Evolutionary conservation across 2,888 invertebrate genomes (phyloP).

Genomic region (Agrilus cyanescens): DNA sequence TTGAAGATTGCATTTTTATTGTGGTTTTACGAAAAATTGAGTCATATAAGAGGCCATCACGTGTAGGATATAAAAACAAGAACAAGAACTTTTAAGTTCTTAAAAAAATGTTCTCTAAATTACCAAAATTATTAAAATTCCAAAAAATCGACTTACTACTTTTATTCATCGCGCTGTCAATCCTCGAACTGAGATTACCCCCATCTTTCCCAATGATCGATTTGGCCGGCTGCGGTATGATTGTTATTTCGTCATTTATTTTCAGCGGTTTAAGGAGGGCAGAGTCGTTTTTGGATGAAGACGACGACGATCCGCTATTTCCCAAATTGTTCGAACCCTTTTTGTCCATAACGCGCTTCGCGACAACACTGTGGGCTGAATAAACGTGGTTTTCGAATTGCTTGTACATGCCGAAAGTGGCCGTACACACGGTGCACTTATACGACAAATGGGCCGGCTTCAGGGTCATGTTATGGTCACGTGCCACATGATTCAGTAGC

Average conservation of each 20-base stretch:
- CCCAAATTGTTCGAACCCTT: slow-evolving; percentile 28
- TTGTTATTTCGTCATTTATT: slow-evolving; percentile 82
- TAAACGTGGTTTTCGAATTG: slow-evolving; percentile 91
- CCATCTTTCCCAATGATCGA: slow-evolving; percentile 22
- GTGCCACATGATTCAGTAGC: slow-evolving; percentile 78
- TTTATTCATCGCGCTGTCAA: slow-evolving; percentile 10
- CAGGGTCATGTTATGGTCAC: slow-evolving; percentile 82
- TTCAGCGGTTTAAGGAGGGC: slow-evolving; percentile 66
- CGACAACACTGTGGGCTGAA: slow-evolving; percentile 83
- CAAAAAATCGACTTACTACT: too few relatives aligned
- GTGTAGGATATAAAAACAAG: too few relatives aligned
- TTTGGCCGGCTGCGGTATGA: slow-evolving; percentile 71
- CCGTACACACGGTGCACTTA: slow-evolving; percentile 91
- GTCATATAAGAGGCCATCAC: too few relatives aligned
- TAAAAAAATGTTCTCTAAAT: too few relatives aligned
- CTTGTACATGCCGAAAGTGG: slow-evolving; percentile 91
- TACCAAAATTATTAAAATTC: too few relatives aligned
- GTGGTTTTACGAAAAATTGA: too few relatives aligned
- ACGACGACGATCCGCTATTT: slow-evolving; percentile 29
- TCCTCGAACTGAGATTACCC: slow-evolving; percentile 17
- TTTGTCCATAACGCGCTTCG: slow-evolving; percentile 75
- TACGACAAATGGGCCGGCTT: slow-evolving; percentile 90
- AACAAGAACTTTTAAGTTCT: too few relatives aligned
- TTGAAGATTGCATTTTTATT: too few relatives aligned
- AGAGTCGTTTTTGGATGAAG: slow-evolving; percentile 42